A percentile compares a stretch with the other conserved stretches of the same genome.
These are phyloP conservation scores for Thamnophis elegans DNA, from an alignment of 2,797 vertebrate genomes.

Conservation along the genomic window DNA sequence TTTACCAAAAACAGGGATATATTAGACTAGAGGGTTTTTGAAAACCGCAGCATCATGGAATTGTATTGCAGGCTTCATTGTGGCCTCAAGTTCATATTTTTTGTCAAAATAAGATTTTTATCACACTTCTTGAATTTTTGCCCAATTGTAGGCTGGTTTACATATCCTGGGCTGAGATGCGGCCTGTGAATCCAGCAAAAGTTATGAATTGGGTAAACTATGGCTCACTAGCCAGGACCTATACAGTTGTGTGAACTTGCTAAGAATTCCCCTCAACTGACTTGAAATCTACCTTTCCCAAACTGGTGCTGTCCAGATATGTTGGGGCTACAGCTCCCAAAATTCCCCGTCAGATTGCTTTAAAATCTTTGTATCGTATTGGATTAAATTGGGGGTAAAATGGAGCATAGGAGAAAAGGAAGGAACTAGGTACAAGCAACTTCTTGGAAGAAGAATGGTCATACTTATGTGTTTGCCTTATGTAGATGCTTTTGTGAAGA, in stretches of 20 bases:
- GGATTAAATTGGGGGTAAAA: not conserved
- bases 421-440: not conserved
- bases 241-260: not conserved
- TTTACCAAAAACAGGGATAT: not conserved
- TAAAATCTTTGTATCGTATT: not conserved
- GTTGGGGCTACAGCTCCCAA: not conserved
- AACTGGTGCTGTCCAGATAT: not conserved
- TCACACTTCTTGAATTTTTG: not conserved
- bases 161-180: not conserved
- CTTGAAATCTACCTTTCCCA: not conserved
- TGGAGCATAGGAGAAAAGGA: not conserved
- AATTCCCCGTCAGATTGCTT: not conserved
- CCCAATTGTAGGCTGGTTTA: not conserved
- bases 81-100: not conserved
- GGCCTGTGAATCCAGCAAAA: not conserved
- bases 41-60: not conserved
- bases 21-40: not conserved
- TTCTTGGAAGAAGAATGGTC: not conserved
- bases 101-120: not conserved
- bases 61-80: not conserved
- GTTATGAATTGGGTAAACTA: not conserved
- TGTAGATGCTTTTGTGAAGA: constrained; percentile 5
- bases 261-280: not conserved
- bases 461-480: not conserved
- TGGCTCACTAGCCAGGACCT: not conserved